These are phyloP conservation scores for Epinephelus coioides DNA, from an alignment of 2,797 vertebrate genomes.

Conservation along the genomic window DNA sequence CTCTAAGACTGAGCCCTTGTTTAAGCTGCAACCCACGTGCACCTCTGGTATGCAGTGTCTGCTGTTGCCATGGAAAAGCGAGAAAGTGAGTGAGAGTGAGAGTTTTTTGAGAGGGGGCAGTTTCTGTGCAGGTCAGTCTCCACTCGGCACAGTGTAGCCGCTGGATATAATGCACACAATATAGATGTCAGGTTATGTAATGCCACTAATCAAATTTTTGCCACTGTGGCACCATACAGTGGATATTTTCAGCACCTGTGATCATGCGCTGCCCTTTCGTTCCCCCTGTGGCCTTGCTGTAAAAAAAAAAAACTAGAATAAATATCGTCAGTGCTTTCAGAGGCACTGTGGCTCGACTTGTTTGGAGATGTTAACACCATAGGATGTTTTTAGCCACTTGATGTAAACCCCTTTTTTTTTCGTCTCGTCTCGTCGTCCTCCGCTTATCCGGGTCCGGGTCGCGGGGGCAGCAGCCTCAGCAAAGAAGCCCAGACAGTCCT, in stretches of 20 bases:
- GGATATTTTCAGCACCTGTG: conserved; percentile 24
- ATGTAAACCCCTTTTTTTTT: neutral
- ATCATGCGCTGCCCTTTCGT: conserved; percentile 9
- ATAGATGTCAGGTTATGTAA: conserved; percentile 43
- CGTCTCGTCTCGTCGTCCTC: too few species aligned
- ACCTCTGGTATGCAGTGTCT: conserved; percentile 85
- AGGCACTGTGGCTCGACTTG: neutral
- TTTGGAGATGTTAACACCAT: neutral
- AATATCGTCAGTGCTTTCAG: conserved; percentile 29
- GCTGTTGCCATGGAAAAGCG: conserved; percentile 87
- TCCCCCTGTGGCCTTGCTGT: conserved; percentile 29
- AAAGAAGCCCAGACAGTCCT: too few species aligned
- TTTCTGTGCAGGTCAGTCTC: conserved; percentile 71
- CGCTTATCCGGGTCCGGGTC: too few species aligned
- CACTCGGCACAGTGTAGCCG: conserved; percentile 42
- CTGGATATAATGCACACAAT: conserved; percentile 51
- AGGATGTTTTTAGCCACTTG: neutral
- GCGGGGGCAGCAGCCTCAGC: too few species aligned
- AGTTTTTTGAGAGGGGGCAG: conserved; percentile 61
- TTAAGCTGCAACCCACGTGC: conserved; percentile 84
- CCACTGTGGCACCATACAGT: conserved; percentile 22
- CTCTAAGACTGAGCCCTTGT: conserved; percentile 80
- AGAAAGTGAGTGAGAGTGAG: conserved; percentile 70
- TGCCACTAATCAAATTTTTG: conserved; percentile 38
- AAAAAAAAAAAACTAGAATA: conserved; percentile 54